phyloP scores from a whole-genome alignment of 2,888 invertebrate species.

The Polia nebulosa region DNA sequence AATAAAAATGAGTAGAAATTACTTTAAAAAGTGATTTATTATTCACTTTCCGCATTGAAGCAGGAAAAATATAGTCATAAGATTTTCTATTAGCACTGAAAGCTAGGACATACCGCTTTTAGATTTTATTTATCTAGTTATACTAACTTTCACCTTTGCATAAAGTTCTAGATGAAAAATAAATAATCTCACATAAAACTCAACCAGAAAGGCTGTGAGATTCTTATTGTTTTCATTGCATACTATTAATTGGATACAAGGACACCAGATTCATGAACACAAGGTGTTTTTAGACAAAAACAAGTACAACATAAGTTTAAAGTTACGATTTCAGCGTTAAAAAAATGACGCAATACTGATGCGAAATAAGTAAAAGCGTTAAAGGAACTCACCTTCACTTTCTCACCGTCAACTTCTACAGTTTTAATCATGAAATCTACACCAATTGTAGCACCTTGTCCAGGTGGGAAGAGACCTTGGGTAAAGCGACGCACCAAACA shows the following conservation, averaged over 20 bases:
- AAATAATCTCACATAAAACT: background rate
- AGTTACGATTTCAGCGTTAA: slow-evolving; percentile 12
- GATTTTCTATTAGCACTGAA: slow-evolving; percentile 4
- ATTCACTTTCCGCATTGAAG: background rate
- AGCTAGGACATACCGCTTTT: background rate
- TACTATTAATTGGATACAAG: slow-evolving; percentile 31
- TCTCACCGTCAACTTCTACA: slow-evolving; percentile 98
- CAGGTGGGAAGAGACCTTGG: slow-evolving; percentile 99
- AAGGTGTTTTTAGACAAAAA: slow-evolving; percentile 17
- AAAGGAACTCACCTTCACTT: slow-evolving; percentile 94
- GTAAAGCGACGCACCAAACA: slow-evolving; percentile 99
- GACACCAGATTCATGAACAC: slow-evolving; percentile 27
- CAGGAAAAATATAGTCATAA: background rate
- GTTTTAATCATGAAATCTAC: slow-evolving; percentile 99
- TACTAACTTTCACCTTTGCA: slow-evolving; percentile 34
- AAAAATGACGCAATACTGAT: slow-evolving; percentile 74
- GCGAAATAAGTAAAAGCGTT: slow-evolving; percentile 65
- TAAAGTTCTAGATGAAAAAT: background rate
- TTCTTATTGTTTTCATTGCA: slow-evolving; percentile 22
- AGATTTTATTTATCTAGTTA: background rate
- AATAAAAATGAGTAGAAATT: no score
- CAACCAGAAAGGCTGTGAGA: background rate
- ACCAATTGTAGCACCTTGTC: slow-evolving; percentile 99
- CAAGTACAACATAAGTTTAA: slow-evolving; percentile 3
- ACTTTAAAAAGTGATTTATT: background rate